Percentiles rank a stretch among this genome's conserved stretches.
Evolutionary conservation across 1,140 invertebrate species (phyloP).

Genomic region (Drosophila varians): DNA sequence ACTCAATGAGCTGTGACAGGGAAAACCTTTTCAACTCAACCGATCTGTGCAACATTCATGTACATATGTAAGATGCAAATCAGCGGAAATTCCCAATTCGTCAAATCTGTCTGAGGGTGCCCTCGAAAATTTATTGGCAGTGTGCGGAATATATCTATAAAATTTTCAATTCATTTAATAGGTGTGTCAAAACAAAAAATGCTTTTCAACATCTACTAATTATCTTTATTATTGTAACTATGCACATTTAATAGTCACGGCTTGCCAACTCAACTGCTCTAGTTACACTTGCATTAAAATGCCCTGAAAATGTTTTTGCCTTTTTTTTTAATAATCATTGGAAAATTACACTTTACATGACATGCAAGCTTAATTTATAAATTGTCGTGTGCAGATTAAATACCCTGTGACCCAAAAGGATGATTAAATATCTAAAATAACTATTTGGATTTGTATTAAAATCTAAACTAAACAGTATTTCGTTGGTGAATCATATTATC

Average conservation of each 20-base stretch:
- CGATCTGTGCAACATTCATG: slow-evolving; percentile 37
- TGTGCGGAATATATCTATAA: too few species aligned
- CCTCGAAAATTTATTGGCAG: slow-evolving; percentile 13
- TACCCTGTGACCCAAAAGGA: slow-evolving; percentile 10
- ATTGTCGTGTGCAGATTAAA: slow-evolving; percentile 31
- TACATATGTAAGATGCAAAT: slow-evolving; percentile 39
- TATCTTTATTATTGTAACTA: background rate
- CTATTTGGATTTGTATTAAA: too few species aligned
- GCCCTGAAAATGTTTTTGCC: slow-evolving; percentile 58
- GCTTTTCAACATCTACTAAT: background rate
- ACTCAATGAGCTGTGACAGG: slow-evolving; percentile 69
- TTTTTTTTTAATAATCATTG: slow-evolving; percentile 34
- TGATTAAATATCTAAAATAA: background rate
- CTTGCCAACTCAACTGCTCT: slow-evolving; percentile 43
- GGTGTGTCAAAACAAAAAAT: background rate
- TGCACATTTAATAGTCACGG: slow-evolving; percentile 39
- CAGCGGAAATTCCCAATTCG: slow-evolving; percentile 53
- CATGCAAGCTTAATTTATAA: slow-evolving; percentile 64
- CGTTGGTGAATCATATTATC: too few species aligned
- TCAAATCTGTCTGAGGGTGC: slow-evolving; percentile 25
- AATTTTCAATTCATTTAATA: background rate
- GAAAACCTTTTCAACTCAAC: slow-evolving; percentile 66
- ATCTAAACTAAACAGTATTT: background rate
- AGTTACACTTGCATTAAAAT: slow-evolving; percentile 37
- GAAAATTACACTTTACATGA: slow-evolving; percentile 29